These are phyloP conservation scores for Philereme transversata DNA, from an alignment of 2,888 invertebrate genomes.

Conservation along the genomic window DNA sequence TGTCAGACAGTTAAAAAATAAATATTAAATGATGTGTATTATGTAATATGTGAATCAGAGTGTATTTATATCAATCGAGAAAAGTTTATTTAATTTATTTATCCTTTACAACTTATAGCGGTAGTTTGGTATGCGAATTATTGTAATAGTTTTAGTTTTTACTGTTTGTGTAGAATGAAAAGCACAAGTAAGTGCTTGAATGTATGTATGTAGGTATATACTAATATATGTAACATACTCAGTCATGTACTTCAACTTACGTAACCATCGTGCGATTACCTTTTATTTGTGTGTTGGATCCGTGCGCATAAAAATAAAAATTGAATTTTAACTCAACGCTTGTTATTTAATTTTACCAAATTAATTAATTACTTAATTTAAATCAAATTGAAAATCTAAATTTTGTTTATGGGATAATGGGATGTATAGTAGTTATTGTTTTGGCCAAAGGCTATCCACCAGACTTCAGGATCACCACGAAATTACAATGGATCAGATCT, in stretches of 20 bases:
- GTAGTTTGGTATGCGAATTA: slow-evolving; percentile 13
- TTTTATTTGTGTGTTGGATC: slow-evolving; percentile 49
- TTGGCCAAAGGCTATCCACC: too few species aligned
- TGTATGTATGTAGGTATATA: slow-evolving; percentile 7
- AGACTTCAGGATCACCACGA: too few species aligned
- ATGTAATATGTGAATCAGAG: slow-evolving; percentile 53
- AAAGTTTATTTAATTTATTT: slow-evolving; percentile 46
- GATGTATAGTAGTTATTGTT: too few species aligned
- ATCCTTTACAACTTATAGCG: slow-evolving; percentile 28
- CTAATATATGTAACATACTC: slow-evolving; percentile 13
- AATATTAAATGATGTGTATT: slow-evolving; percentile 24
- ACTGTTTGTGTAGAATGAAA: slow-evolving; percentile 22
- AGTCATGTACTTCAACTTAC: slow-evolving; percentile 24
- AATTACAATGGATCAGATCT: too few species aligned
- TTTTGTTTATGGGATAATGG: too few species aligned
- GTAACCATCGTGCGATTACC: slow-evolving; percentile 23
- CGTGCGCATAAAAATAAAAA: slow-evolving; percentile 45
- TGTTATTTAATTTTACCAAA: slow-evolving; percentile 12
- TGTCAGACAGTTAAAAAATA: slow-evolving; percentile 23
- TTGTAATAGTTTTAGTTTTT: slow-evolving; percentile 16
- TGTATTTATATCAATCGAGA: slow-evolving; percentile 65
- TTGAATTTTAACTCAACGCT: slow-evolving; percentile 23
- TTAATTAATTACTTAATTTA: too few species aligned
- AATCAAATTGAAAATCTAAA: too few species aligned
- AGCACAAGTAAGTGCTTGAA: slow-evolving; percentile 18